These are phyloP conservation scores for Oeneis ivallda DNA, from an alignment of 2,888 invertebrate species.

Conservation along the genomic window DNA sequence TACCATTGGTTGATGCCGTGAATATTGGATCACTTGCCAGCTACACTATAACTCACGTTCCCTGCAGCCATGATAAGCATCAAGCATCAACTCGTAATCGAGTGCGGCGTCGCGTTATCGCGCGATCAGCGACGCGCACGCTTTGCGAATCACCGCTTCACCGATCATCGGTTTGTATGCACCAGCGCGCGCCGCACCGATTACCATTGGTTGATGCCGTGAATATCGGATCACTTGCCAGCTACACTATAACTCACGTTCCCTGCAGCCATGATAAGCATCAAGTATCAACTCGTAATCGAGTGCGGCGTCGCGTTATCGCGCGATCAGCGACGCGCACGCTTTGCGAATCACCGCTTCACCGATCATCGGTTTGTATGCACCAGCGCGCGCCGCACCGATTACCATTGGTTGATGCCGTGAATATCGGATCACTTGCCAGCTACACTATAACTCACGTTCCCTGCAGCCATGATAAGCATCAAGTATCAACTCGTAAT, in stretches of 20 bases:
- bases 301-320: constrained; percentile 36
- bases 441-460: too few species aligned
- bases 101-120: constrained; percentile 35
- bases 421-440: constrained; percentile 29
- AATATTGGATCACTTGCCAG: constrained; percentile 26
- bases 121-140: constrained; percentile 52
- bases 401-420: constrained; percentile 48
- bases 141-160: constrained; percentile 45
- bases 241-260: background rate
- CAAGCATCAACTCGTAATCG: too few species aligned
- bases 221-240: constrained; percentile 29
- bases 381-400: constrained; percentile 44
- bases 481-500: too few species aligned
- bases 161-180: constrained; percentile 58
- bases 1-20: constrained; percentile 46
- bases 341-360: constrained; percentile 46
- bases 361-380: constrained; percentile 59
- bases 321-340: constrained; percentile 52
- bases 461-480: too few species aligned
- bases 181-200: constrained; percentile 45
- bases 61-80: too few species aligned
- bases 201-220: constrained; percentile 47
- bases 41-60: background rate
- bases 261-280: too few species aligned
- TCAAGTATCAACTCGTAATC: too few species aligned